These are phyloP conservation scores for Rhinolophus sinicus DNA, from an alignment of 2,113 vertebrate species.

Conservation along the genomic window DNA sequence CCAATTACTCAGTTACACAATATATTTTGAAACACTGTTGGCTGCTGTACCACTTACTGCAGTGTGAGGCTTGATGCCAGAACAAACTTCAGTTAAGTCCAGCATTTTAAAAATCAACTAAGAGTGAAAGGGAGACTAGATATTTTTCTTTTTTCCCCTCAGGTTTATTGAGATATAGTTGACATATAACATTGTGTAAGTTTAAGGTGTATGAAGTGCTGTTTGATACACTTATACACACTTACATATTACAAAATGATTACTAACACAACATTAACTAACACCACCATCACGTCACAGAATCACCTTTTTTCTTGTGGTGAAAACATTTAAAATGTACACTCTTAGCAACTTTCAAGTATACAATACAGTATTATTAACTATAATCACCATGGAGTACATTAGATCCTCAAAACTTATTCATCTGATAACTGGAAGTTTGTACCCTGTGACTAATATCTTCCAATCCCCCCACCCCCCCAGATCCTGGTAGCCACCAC, in stretches of 20 bases:
- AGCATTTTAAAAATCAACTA: neutral
- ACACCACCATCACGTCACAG: neutral
- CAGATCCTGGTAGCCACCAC: neutral
- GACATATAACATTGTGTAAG: neutral
- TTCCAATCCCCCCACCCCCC: neutral
- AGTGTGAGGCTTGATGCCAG: neutral
- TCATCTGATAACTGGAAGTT: neutral
- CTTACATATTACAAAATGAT: neutral
- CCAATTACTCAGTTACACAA: conserved; percentile 15
- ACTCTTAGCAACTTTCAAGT: neutral
- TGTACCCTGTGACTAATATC: neutral
- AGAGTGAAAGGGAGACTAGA: neutral
- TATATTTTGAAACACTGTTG: conserved; percentile 6
- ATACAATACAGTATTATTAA: neutral
- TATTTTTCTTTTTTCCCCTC: neutral
- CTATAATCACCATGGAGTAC: neutral
- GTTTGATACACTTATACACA: neutral
- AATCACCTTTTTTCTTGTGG: neutral
- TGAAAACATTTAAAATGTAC: neutral
- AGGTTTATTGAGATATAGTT: neutral
- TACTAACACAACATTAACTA: neutral
- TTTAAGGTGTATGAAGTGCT: neutral
- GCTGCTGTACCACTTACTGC: neutral
- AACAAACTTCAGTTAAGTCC: neutral
- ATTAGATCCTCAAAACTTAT: neutral